These are phyloP conservation scores for Barbus barbus DNA, from an alignment of 2,113 vertebrate genomes.

Conservation along the genomic window DNA sequence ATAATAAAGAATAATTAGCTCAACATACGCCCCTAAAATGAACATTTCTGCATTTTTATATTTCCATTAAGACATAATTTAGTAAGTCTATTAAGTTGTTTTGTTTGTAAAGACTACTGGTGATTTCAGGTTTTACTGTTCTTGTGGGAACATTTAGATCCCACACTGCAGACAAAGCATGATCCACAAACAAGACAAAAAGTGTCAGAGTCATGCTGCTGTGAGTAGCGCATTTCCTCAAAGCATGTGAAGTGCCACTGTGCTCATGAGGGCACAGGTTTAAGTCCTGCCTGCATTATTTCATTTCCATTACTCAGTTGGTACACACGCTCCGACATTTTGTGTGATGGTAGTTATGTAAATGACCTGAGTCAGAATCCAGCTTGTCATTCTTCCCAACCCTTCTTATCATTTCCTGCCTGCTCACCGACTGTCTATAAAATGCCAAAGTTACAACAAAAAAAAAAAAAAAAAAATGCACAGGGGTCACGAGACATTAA, in stretches of 20 bases:
- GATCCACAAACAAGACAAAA: neutral
- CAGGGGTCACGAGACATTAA: too few relatives aligned
- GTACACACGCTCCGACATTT: neutral
- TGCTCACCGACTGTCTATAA: neutral
- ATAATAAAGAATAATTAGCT: neutral
- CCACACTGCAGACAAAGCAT: neutral
- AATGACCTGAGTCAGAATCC: neutral
- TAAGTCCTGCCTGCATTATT: neutral
- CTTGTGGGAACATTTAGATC: neutral
- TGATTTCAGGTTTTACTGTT: neutral
- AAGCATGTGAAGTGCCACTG: neutral
- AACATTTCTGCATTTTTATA: neutral
- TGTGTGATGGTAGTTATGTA: neutral
- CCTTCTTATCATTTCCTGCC: neutral
- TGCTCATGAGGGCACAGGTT: neutral
- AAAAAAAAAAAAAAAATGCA: neutral
- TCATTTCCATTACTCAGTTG: neutral
- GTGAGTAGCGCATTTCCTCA: conserved; percentile 1
- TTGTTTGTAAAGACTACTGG: neutral
- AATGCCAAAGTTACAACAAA: neutral
- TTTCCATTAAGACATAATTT: neutral
- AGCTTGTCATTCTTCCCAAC: neutral
- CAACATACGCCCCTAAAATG: neutral
- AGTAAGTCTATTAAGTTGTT: neutral
- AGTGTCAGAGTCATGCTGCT: neutral